Base-by-base conservation (phyloP, 2,888 invertebrate genomes). In the Ophioninae sp. region DNA sequence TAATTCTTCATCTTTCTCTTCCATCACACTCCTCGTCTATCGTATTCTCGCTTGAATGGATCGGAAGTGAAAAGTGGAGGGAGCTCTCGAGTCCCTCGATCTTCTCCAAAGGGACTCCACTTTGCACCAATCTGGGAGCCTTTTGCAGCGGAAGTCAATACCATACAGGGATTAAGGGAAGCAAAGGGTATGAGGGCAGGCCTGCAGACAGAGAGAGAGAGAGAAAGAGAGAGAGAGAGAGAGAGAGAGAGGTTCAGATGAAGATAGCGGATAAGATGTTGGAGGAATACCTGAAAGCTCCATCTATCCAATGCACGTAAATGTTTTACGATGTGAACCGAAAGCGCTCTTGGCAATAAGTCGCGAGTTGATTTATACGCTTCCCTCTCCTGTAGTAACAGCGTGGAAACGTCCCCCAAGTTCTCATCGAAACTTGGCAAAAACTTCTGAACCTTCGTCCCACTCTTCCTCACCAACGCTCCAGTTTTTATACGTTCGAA, bases 251-350 rank as follows among this genome's bases (percentile, higher is more conserved):
- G 30, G 30, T 30, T 30, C 30, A 3, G 63, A 56, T 39, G 41
- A 17, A 61, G 30, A 30, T 30, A 30, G 1, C 1, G 73, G 23
- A n/a, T 20, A 10, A 22, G 51, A 44, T 37, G 72, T 41, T n/a
- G n/a, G n/a, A 65, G 17, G 65, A 76, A 67, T 22, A 65, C 58
- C 51, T 59, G 22, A 39, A 67, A 72, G 61, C 65, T 72, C 64
- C 65, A 79, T 82, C 79, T 78, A 78, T 73, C 63, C 39, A 51
- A 67, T 63, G 79, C 17, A 76, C 44, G 79, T 79, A 71, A 82
- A 82, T 79, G 74, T 79, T 82, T 76, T 71, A 82, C 79, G 79
- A 65, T 56, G 69, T 8, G 79, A 82, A 67, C 75, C 71, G 69
- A 75, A 75, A 76, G 67, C 67, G 44, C 30, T 75, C 59, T 59